phyloP scores from a whole-genome alignment of 2,797 vertebrate species.

The Premnoplex brunnescens region DNA sequence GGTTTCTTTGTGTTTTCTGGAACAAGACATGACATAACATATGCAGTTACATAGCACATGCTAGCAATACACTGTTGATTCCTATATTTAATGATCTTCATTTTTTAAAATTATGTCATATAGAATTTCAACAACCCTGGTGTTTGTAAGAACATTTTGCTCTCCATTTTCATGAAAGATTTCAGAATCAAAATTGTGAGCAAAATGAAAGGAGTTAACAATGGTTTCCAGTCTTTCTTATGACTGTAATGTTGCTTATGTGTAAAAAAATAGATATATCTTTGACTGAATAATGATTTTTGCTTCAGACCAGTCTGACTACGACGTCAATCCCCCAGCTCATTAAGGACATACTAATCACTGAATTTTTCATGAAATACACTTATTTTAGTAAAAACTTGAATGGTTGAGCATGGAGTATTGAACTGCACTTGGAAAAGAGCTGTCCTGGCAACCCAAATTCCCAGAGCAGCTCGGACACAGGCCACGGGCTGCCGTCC shows the following conservation, averaged over 20 bases:
- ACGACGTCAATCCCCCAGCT: fast-evolving
- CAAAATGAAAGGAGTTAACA: background rate
- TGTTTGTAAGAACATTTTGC: background rate
- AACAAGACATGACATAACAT: background rate
- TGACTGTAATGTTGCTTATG: background rate
- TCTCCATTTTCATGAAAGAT: background rate
- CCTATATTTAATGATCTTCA: background rate
- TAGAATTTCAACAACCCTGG: background rate
- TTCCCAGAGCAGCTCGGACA: background rate
- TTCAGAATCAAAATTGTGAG: background rate
- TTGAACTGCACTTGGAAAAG: background rate
- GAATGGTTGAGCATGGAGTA: background rate
- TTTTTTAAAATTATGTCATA: background rate
- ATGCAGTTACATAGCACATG: background rate
- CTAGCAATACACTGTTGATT: background rate
- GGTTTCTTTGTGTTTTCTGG: slow-evolving; percentile 32
- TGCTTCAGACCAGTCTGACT: background rate
- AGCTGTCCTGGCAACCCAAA: background rate
- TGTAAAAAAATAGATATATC: background rate
- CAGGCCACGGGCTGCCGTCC: background rate
- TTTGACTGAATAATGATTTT: background rate
- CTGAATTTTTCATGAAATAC: background rate
- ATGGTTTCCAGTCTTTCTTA: background rate
- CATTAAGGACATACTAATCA: background rate
- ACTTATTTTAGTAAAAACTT: background rate